Base-by-base conservation (phyloP, 2,797 vertebrate genomes). In the Enteromius viviparus region DNA sequence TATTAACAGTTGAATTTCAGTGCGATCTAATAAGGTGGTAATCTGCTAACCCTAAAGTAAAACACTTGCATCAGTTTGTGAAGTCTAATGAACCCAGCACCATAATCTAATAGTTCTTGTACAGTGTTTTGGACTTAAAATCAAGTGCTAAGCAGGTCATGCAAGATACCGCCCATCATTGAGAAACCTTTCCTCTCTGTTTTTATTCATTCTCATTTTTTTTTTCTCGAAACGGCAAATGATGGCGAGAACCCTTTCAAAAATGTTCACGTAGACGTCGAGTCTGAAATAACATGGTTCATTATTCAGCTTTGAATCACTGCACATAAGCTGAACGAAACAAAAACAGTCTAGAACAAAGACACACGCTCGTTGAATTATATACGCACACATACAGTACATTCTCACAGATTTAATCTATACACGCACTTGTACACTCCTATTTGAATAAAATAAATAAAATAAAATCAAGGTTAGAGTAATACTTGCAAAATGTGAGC, bases 1-100 rank as follows among this genome's bases (percentile, higher is more conserved):
- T 83, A 76, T 85, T 71, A 85, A 85, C 80, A 80, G 76, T 72
- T 82, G 80, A 86, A 81, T 26, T 72, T 69, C 80, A 85, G 76
- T 71, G 71, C 51, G 77, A 65, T 79, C 47, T 64, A 76, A 71
- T 64, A 55, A 74, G 37, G 72, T 76, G 69, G 64, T 70, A 62
- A 65, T 83, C 68, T 65, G 55, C 82, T 70, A 77, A 78, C 23
- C 51, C 80, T 84, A 78, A 74, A 19, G 78, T 70, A 83, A 83
- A 62, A 81, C 75, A 77, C 77, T 66, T 70, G 72, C 29, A 70
- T 19, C 62, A 49, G 70, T 80, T 40, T 37, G 76, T 78, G 71
- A 70, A 47, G 68, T 49, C 65, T 83, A 65, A 72, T 62, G 78
- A 82, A 82, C 69, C 64, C 81, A 75, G 74, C 78, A 85, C 53